Conservation (phyloP, 2,797 vertebrate genomes). For the Columba guinea region DNA sequence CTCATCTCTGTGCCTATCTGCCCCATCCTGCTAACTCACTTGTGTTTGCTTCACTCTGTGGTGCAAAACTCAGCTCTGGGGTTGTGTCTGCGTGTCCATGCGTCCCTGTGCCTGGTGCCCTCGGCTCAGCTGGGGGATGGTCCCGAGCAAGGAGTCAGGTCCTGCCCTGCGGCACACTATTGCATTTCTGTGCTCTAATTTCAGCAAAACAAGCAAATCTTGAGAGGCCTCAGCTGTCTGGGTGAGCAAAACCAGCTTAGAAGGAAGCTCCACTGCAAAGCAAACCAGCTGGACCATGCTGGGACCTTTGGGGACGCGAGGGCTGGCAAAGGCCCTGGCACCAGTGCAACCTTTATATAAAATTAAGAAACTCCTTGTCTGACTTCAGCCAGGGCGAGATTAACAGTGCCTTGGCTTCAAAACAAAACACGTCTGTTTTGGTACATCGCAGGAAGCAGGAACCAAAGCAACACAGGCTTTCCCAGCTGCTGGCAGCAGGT, state of each 20-base stretch:
- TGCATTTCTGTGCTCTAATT: not conserved
- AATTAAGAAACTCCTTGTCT: not conserved
- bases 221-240: not conserved
- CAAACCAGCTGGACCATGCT: not conserved
- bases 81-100: not conserved
- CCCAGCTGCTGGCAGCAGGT: not conserved
- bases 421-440: rapidly evolving
- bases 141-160: not conserved
- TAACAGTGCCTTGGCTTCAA: not conserved
- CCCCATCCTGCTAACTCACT: not conserved
- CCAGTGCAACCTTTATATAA: not conserved
- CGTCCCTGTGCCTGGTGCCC: not conserved
- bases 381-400: not conserved
- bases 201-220: rapidly evolving
- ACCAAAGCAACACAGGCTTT: not conserved
- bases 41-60: not conserved
- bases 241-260: not conserved
- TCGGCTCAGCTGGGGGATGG: not conserved
- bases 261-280: not conserved
- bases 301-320: not conserved
- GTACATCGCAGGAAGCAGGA: not conserved
- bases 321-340: not conserved
- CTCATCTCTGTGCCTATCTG: not conserved
- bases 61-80: not conserved
- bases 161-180: rapidly evolving